phyloP scores from a whole-genome alignment of 2,888 invertebrate genomes.

The Caradrina clavipalpis region DNA sequence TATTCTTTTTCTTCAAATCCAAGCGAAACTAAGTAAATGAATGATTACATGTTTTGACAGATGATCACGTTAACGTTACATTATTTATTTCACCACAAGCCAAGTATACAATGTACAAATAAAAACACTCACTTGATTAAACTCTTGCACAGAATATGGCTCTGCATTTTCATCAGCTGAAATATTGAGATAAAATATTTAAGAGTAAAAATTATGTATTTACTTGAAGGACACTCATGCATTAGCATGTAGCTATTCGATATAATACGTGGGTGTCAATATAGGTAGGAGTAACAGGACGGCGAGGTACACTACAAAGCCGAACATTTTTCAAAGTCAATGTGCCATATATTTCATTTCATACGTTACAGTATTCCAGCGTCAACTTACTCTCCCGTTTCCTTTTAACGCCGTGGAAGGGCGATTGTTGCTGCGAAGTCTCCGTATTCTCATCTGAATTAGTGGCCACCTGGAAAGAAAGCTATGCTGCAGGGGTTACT shows the following conservation, averaged over 20 bases:
- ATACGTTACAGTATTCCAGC: background rate
- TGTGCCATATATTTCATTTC: background rate
- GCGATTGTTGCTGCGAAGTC: slow-evolving; percentile 40
- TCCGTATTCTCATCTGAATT: slow-evolving; percentile 54
- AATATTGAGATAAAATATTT: slow-evolving; percentile 46
- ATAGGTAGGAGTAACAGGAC: background rate
- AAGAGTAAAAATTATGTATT: background rate
- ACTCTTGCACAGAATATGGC: slow-evolving; percentile 74
- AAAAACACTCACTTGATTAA: slow-evolving; percentile 76
- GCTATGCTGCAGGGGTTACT: background rate
- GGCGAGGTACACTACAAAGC: background rate
- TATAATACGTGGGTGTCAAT: background rate
- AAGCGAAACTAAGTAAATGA: background rate
- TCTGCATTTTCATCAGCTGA: slow-evolving; percentile 70
- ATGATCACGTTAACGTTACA: background rate
- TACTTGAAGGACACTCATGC: background rate
- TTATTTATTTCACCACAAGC: background rate
- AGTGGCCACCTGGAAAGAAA: slow-evolving; percentile 54
- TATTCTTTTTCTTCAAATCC: slow-evolving; percentile 11
- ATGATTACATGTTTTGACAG: background rate
- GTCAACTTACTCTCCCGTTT: slow-evolving; percentile 71
- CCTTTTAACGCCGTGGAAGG: slow-evolving; percentile 70
- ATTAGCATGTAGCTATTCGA: slow-evolving; percentile 7
- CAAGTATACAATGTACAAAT: background rate
- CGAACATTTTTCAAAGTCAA: background rate